Percentiles rank a stretch among this genome's conserved stretches.
These are phyloP conservation scores for Orius insidiosus DNA, from an alignment of 1,140 invertebrate species.

Conservation along the genomic window DNA sequence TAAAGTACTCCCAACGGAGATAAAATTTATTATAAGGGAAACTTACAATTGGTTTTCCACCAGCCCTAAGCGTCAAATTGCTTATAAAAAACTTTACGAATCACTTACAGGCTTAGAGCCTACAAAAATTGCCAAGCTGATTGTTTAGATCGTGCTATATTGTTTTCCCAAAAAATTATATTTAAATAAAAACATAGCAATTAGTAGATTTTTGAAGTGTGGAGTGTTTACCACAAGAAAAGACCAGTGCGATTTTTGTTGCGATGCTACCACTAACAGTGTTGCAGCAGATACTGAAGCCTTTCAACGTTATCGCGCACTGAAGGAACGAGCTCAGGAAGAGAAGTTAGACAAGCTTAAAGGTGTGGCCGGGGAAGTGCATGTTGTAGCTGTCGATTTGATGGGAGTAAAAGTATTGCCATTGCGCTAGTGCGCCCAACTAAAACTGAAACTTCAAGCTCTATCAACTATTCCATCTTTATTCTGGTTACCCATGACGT, in stretches of 20 bases:
- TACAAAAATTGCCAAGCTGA: too few relatives aligned
- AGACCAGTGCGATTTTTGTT: background rate
- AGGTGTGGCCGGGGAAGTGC: background rate
- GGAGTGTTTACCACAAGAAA: too few relatives aligned
- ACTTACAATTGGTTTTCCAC: too few relatives aligned
- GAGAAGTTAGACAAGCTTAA: background rate
- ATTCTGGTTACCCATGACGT: background rate
- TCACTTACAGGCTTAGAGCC: too few relatives aligned
- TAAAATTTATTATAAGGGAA: too few relatives aligned
- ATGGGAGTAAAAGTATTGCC: background rate
- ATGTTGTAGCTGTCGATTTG: background rate
- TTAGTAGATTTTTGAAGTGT: too few relatives aligned
- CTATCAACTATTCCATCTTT: conserved; percentile 23
- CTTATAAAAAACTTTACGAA: too few relatives aligned
- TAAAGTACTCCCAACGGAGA: too few relatives aligned
- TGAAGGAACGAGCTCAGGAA: background rate
- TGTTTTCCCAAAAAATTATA: too few relatives aligned
- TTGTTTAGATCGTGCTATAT: too few relatives aligned
- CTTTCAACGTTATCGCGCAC: background rate
- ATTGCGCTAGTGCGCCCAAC: background rate
- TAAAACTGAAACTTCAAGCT: conserved; percentile 1
- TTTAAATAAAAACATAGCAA: too few relatives aligned
- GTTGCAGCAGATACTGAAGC: background rate
- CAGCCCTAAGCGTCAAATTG: too few relatives aligned
- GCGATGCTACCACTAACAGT: background rate